Percentiles rank a stretch among this genome's conserved stretches.
phyloP scores from a whole-genome alignment of 2,113 vertebrate genomes.

The Bubalus kerabau region DNA sequence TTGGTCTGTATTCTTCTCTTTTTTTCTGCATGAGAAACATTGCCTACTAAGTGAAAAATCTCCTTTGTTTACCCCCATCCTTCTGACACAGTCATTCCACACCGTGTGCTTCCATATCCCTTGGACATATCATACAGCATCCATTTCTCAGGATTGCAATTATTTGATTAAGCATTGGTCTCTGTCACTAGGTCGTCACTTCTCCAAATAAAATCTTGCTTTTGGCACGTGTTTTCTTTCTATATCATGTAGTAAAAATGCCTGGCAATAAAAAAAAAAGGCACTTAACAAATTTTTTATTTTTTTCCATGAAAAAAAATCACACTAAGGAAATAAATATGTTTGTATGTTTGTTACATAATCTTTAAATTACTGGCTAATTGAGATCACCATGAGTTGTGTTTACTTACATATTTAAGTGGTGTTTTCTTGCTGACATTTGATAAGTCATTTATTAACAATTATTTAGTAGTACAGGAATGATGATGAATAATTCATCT shows the following conservation, averaged over 20 bases:
- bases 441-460: constrained; percentile 22
- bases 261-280: background rate
- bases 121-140: background rate
- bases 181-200: background rate
- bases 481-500: constrained; percentile 62
- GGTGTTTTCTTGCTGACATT: constrained; percentile 20
- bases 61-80: too few relatives aligned
- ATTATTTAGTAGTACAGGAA: constrained; percentile 37
- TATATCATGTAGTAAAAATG: background rate
- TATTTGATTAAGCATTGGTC: background rate
- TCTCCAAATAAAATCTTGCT: background rate
- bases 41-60: background rate
- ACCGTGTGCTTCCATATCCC: accelerated
- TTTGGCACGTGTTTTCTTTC: background rate
- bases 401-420: constrained; percentile 11
- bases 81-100: background rate
- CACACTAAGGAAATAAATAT: background rate
- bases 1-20: background rate
- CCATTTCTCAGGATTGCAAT: background rate
- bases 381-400: background rate
- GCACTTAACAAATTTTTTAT: accelerated
- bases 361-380: background rate
- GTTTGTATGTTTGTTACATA: background rate
- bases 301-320: background rate
- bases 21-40: background rate